These are phyloP conservation scores for Muscidifurax raptorellus DNA, from an alignment of 1,140 invertebrate genomes.

Conservation along the genomic window DNA sequence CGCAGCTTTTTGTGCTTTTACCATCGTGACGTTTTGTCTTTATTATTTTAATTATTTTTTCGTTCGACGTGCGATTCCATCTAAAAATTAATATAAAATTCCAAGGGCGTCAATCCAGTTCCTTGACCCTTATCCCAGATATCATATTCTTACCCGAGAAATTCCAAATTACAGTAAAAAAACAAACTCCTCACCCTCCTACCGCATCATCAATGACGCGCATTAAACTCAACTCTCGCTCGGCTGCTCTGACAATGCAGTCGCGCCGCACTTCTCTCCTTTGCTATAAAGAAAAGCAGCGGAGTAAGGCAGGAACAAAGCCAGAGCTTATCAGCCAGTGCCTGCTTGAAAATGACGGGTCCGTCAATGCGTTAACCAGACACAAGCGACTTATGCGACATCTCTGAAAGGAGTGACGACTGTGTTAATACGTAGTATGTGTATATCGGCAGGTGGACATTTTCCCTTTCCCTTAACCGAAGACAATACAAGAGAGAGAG, in stretches of 20 bases:
- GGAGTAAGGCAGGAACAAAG: background rate
- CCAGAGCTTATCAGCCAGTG: background rate
- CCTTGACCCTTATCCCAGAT: too few species aligned
- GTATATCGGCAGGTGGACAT: background rate
- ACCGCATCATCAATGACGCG: background rate
- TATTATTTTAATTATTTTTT: background rate
- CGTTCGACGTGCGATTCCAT: too few species aligned
- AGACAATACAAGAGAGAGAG: background rate
- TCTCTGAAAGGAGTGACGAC: background rate
- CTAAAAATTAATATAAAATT: background rate
- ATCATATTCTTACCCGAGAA: too few species aligned
- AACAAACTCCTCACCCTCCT: background rate
- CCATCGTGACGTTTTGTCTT: too few species aligned
- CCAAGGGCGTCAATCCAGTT: too few species aligned
- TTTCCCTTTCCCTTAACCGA: background rate
- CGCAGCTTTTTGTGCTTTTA: too few species aligned
- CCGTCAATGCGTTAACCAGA: constrained; percentile 2
- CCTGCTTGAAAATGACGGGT: background rate
- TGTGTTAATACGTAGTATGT: background rate
- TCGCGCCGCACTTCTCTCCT: background rate
- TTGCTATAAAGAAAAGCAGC: background rate
- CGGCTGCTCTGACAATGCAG: background rate
- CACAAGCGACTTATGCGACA: background rate
- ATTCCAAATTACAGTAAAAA: background rate
- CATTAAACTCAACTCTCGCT: background rate